Conservation (phyloP, 2,888 invertebrate species). For the Molorchus minor region DNA sequence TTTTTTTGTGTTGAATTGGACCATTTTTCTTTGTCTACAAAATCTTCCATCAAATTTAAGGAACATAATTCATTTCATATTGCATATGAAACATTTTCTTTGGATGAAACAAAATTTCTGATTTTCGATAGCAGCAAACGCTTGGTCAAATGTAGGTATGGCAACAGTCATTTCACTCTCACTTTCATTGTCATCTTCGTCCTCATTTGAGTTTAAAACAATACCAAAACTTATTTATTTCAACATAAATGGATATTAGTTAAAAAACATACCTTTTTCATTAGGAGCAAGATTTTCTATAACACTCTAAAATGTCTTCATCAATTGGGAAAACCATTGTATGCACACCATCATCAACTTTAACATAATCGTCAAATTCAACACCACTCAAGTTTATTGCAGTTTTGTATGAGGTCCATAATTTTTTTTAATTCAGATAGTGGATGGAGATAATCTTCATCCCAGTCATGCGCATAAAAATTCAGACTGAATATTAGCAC, state of each 20-base stretch:
- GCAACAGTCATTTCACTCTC: background rate
- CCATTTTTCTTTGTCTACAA: background rate
- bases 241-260: background rate
- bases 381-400: background rate
- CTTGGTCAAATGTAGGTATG: background rate
- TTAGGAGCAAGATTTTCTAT: background rate
- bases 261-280: background rate
- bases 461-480: no score
- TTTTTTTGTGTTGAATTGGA: background rate
- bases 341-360: conserved; percentile 8
- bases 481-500: no score
- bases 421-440: conserved; percentile 12
- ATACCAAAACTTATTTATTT: background rate
- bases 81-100: background rate
- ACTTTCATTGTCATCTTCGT: background rate
- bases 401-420: background rate
- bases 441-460: background rate
- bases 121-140: background rate
- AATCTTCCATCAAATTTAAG: background rate
- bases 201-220: background rate
- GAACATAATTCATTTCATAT: background rate
- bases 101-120: background rate
- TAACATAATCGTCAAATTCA: conserved; percentile 2
- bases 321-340: conserved; percentile 10
- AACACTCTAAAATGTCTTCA: conserved; percentile 11